Evolutionary conservation across 2,888 invertebrate genomes (phyloP).

Genomic region (Philaethria dido): DNA sequence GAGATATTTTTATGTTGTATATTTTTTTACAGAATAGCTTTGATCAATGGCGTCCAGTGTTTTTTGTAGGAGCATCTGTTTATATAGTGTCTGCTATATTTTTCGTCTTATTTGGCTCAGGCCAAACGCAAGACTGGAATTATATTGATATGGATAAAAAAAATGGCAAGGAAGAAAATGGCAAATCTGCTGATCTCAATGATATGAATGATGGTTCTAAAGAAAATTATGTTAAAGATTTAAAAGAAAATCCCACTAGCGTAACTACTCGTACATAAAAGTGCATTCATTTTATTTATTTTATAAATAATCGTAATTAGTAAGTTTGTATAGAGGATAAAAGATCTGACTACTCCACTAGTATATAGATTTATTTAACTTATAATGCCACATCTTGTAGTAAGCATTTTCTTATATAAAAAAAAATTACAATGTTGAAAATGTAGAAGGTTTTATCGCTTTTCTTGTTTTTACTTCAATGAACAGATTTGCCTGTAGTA

Average conservation of each 20-base stretch:
- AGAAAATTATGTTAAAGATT: slow-evolving; percentile 58
- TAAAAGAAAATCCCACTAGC: slow-evolving; percentile 67
- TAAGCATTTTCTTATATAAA: slow-evolving; percentile 36
- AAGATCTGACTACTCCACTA: slow-evolving; percentile 35
- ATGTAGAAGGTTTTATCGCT: background rate
- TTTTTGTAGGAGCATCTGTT: slow-evolving; percentile 88
- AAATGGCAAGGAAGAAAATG: slow-evolving; percentile 44
- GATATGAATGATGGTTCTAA: slow-evolving; percentile 53
- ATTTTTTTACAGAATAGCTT: slow-evolving; percentile 85
- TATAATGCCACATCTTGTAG: slow-evolving; percentile 28
- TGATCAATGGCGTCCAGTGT: slow-evolving; percentile 89
- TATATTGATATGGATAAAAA: slow-evolving; percentile 57
- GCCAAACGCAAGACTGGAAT: slow-evolving; percentile 89
- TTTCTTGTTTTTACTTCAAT: slow-evolving; percentile 7
- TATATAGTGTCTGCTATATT: slow-evolving; percentile 88
- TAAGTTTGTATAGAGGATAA: slow-evolving; percentile 17
- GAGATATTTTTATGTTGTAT: background rate
- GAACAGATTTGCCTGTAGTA: slow-evolving; percentile 3
- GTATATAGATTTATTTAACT: slow-evolving; percentile 27
- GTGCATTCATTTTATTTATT: background rate
- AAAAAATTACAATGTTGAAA: slow-evolving; percentile 27
- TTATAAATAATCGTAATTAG: slow-evolving; percentile 7
- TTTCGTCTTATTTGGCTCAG: slow-evolving; percentile 88
- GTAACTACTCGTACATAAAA: slow-evolving; percentile 51
- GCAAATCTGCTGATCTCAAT: slow-evolving; percentile 46